Evolutionary conservation across 2,113 vertebrate species (phyloP).

Genomic region (Rhizomys pruinosus): DNA sequence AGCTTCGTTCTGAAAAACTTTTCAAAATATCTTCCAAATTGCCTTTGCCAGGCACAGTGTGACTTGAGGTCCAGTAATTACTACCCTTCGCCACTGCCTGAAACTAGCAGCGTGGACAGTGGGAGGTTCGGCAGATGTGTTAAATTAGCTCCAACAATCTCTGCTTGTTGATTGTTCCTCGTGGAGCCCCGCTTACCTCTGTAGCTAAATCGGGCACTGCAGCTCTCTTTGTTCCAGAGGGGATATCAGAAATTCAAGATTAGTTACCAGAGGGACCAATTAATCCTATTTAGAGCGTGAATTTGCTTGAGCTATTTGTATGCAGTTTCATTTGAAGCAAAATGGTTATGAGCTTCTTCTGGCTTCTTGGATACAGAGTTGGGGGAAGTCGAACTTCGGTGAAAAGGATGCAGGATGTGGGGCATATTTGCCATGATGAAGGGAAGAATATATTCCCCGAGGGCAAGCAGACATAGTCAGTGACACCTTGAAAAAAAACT

Average conservation of each 20-base stretch:
- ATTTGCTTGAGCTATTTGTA: neutral
- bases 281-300: conserved; percentile 62
- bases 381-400: neutral
- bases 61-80: conserved; percentile 6
- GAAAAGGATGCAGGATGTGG: neutral
- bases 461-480: neutral
- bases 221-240: conserved; percentile 15
- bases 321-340: neutral
- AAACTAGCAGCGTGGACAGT: neutral
- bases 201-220: conserved; percentile 45
- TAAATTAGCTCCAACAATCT: neutral
- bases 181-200: neutral
- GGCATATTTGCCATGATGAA: neutral
- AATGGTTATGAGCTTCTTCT: neutral
- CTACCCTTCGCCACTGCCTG: neutral
- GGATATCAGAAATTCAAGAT: conserved; percentile 68
- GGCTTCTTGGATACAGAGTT: neutral
- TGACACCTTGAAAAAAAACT: neutral
- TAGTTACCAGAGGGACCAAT: conserved; percentile 65
- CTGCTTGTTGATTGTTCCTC: conserved; percentile 29
- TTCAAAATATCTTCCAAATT: neutral
- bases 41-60: neutral
- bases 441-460: neutral
- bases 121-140: neutral
- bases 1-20: neutral